Conservation (phyloP, 30 jellyfish, hydroid and myxozoan species). For the Clytia hemisphaerica region DNA sequence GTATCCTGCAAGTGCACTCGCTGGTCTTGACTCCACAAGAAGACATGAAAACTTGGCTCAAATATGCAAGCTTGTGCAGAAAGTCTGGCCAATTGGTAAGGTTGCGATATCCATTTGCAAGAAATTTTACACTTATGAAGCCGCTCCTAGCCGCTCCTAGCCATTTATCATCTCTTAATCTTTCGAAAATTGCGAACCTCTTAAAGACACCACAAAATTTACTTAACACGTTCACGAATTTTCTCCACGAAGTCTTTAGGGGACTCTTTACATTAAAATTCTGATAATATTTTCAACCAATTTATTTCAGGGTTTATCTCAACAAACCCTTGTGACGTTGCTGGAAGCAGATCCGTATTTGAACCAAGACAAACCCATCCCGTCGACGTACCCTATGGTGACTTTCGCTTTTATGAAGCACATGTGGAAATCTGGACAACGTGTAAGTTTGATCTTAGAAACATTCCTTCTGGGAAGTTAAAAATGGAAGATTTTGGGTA, state of each 20-base stretch:
- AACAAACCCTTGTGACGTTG: conserved; percentile 78
- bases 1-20: conserved; percentile 74
- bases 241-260: too few species aligned
- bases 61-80: conserved; percentile 89
- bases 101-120: too few species aligned
- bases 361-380: conserved; percentile 78
- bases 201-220: too few species aligned
- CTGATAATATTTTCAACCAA: too few species aligned
- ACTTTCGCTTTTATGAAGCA: conserved; percentile 88
- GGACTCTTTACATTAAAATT: too few species aligned
- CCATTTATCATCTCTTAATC: too few species aligned
- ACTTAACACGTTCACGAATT: too few species aligned
- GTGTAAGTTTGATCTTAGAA: conserved; percentile 23
- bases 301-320: conserved; percentile 61
- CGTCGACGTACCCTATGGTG: conserved; percentile 73
- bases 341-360: conserved; percentile 78
- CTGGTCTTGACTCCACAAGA: conserved; percentile 93
- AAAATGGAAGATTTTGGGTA: not conserved
- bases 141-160: too few species aligned
- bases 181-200: too few species aligned
- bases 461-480: not conserved
- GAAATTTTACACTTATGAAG: too few species aligned
- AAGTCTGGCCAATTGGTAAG: conserved; percentile 89
- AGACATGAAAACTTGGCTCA: conserved; percentile 93
- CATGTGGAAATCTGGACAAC: conserved; percentile 80